phyloP scores from a whole-genome alignment of 2,797 vertebrate species.

The Martes flavigula region DNA sequence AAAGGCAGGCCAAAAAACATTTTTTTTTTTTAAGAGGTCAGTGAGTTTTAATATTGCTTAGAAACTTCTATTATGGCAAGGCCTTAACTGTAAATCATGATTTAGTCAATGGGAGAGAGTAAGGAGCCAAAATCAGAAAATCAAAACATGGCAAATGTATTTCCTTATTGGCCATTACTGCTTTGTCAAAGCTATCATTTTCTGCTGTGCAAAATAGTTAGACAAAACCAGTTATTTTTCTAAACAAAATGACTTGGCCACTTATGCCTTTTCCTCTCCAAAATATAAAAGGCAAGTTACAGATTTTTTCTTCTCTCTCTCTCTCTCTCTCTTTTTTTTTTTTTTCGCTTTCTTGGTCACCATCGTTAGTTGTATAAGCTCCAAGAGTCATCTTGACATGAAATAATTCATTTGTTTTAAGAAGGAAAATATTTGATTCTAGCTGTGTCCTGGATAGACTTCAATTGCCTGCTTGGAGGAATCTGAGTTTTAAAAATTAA shows the following conservation, averaged over 20 bases:
- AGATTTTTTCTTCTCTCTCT: neutral
- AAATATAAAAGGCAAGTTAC: conserved; percentile 52
- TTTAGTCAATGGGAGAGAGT: neutral
- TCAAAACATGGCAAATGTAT: conserved; percentile 4
- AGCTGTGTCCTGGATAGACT: neutral
- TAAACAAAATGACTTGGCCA: conserved; percentile 52
- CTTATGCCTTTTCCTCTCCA: conserved; percentile 24
- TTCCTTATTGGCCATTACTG: conserved; percentile 56
- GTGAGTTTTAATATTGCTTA: neutral
- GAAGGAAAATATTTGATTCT: conserved; percentile 45
- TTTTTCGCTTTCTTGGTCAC: neutral
- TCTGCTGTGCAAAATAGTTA: conserved; percentile 64
- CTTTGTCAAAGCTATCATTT: conserved; percentile 56
- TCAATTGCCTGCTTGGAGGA: neutral
- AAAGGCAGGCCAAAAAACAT: neutral
- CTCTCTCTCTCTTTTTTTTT: neutral
- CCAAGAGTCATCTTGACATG: neutral
- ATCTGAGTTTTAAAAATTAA: conserved; percentile 28
- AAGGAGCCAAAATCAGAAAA: conserved; percentile 42
- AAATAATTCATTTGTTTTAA: conserved; percentile 58
- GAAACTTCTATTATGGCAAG: neutral
- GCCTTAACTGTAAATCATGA: neutral
- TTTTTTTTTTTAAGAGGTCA: neutral
- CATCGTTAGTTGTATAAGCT: conserved; percentile 32
- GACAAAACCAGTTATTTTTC: conserved; percentile 57